phyloP scores from a whole-genome alignment of 2,888 invertebrate species.

The Loripinus fragilis region DNA sequence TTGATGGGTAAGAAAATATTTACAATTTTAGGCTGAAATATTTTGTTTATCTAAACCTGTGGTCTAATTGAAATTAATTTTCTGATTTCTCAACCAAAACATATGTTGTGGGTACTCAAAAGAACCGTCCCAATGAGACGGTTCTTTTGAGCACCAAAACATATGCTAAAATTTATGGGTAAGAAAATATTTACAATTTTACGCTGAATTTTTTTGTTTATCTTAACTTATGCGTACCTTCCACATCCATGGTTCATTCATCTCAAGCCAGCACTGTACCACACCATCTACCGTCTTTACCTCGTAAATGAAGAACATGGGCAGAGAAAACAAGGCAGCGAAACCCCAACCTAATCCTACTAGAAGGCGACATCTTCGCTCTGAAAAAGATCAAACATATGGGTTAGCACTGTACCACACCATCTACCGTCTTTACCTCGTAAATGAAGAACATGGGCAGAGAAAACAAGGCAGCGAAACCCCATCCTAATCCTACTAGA shows the following conservation, averaged over 20 bases:
- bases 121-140: too few relatives aligned
- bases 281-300: slow-evolving; percentile 57
- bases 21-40: too few relatives aligned
- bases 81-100: too few relatives aligned
- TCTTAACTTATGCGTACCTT: slow-evolving; percentile 74
- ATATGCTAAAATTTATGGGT: too few relatives aligned
- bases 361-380: slow-evolving; percentile 71
- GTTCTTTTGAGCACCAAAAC: too few relatives aligned
- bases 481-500: slow-evolving; percentile 75
- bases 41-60: too few relatives aligned
- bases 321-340: slow-evolving; percentile 75
- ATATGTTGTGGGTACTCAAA: too few relatives aligned
- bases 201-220: too few relatives aligned
- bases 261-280: slow-evolving; percentile 73
- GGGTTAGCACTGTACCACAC: slow-evolving; percentile 71
- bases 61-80: too few relatives aligned
- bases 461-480: slow-evolving; percentile 74
- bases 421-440: slow-evolving; percentile 56
- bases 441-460: slow-evolving; percentile 74
- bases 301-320: slow-evolving; percentile 72
- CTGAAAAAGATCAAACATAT: too few relatives aligned
- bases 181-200: too few relatives aligned
- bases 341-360: slow-evolving; percentile 75
- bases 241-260: slow-evolving; percentile 75
- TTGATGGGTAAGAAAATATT: too few relatives aligned